Percentiles rank a stretch among this genome's conserved stretches.
These are phyloP conservation scores for Coturnix japonica DNA, from an alignment of 2,113 vertebrate genomes.

Conservation along the genomic window DNA sequence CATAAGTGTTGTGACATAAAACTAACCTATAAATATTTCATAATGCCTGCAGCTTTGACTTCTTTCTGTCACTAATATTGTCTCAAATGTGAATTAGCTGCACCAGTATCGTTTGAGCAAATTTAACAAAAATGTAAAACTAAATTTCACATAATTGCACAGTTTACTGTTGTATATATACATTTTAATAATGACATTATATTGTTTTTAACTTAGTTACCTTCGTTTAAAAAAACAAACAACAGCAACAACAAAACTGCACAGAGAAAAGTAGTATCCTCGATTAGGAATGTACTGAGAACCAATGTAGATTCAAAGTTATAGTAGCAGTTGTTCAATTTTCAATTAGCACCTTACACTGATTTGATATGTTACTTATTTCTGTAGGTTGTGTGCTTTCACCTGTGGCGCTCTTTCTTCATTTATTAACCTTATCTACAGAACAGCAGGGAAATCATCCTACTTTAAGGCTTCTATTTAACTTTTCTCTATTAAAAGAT, in stretches of 20 bases:
- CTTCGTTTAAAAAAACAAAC: neutral
- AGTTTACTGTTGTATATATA: neutral
- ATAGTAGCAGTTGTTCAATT: neutral
- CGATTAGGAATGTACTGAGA: neutral
- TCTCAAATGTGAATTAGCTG: neutral
- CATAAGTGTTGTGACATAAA: neutral
- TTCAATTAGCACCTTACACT: conserved; percentile 49
- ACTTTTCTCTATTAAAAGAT: conserved; percentile 16
- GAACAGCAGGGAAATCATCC: neutral
- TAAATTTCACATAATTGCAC: neutral
- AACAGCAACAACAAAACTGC: neutral
- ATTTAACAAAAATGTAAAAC: neutral
- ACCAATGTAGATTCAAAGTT: conserved; percentile 30
- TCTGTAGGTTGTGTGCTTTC: conserved; percentile 19
- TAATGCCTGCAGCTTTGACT: neutral
- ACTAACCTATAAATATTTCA: too few species aligned
- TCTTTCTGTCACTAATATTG: too few species aligned
- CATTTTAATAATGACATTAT: neutral
- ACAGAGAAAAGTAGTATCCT: neutral
- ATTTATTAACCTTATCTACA: conserved; percentile 18
- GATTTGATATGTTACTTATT: conserved; percentile 45
- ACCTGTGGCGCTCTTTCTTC: neutral
- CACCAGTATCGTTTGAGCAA: neutral
- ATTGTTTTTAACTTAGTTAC: neutral
- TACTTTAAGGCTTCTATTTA: conserved; percentile 22